phyloP scores from a whole-genome alignment of 2,113 vertebrate species.

The Eubucco bourcierii region DNA sequence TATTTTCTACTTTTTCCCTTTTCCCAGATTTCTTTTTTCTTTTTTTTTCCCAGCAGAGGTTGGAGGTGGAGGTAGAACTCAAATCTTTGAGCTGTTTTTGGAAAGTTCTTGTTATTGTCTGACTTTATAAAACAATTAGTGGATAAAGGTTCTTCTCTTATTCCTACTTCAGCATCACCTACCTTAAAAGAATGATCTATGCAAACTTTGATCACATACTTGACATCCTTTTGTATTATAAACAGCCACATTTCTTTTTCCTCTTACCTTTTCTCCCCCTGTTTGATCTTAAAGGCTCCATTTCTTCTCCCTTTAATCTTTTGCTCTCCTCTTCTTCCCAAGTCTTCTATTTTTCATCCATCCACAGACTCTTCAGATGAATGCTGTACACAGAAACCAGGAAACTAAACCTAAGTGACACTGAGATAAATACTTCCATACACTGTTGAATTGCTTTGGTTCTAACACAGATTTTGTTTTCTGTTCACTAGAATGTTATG shows the following conservation, averaged over 20 bases:
- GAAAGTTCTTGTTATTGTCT: background rate
- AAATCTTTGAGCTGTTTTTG: background rate
- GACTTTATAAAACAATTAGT: background rate
- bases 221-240: background rate
- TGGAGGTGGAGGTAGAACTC: background rate
- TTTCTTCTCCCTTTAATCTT: background rate
- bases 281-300: background rate
- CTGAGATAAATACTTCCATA: background rate
- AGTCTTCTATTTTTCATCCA: background rate
- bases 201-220: background rate
- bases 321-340: background rate
- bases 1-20: background rate
- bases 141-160: background rate
- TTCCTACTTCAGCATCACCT: background rate
- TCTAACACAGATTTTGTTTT: slow-evolving; percentile 28
- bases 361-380: background rate
- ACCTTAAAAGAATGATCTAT: background rate
- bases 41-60: fast-evolving
- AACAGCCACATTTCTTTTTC: background rate
- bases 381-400: background rate
- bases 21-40: background rate
- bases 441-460: background rate
- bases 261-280: background rate
- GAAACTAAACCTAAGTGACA: background rate
- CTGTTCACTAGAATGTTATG: slow-evolving; percentile 90